Base-by-base conservation (phyloP, 1,140 invertebrate genomes). In the Neodiprion fabricii region DNA sequence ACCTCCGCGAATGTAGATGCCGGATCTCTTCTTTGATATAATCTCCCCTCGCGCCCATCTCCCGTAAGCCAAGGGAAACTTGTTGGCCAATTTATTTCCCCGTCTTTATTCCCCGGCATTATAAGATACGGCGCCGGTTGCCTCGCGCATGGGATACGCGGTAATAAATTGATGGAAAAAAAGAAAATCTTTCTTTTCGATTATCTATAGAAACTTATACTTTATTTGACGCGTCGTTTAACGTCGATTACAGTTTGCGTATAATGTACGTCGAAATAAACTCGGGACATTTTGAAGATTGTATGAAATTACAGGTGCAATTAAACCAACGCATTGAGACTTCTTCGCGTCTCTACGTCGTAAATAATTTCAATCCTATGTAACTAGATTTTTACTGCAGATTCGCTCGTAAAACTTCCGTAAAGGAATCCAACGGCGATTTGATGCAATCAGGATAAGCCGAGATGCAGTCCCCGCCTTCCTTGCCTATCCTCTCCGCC, bases 391-490 rank as follows among this genome's bases (percentile, higher is more conserved):
- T 7, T 61, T 61, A 61, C n/a, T 17, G 5, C 53, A 5, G 11
- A 5, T 61, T 61, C 9, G 8, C 4, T 17, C 53, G n/a, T 61
- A 61, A 61, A 61, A 61, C 53, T 76, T 84, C 76, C 50, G 86
- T 88, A 78, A 89, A 85, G 74, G 82, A 83, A 78, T 87, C 79
- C 70, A 89, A 76, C 11, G 82, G 85, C 70, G 86, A 87, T 72
- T 83, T 80, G 74, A 78, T 75, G 78, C 88, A 89, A 79, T 81
- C 76, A 17, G 82, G 76, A 78, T 88, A 89, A 78, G 79, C 80
- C 76, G 78, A 72, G 70, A 77, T 70, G 76, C 87, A 89, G 77
- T 87, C 79, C 73, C 80, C 83, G 23, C 82, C 83, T 78, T 80
- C 81, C 78, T 77, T 85, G 47, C 88, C 86, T 76, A 84, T 76